Evolutionary conservation across 53 echinoderm and acorn worm genomes (phyloP), one percentile per base, ranked within the genome.

Genomic region (Hippasteria phrygiana): DNA sequence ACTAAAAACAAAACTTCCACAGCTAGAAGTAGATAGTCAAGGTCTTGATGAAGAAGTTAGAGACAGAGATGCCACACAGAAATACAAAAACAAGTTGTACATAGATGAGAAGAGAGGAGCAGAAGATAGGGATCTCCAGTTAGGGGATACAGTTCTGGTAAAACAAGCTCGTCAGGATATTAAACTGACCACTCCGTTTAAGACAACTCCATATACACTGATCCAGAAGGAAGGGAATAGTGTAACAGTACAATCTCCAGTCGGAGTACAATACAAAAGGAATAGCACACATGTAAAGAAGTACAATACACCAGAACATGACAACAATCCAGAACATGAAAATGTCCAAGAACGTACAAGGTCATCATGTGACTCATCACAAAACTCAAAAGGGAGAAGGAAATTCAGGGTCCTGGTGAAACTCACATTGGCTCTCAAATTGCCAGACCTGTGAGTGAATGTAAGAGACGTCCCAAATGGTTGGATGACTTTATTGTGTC

Each of bases 281-380:
- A 84, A 93, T 51, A 83, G 76, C 26, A 74, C 89, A 73, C 88
- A 92, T 83, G 82, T 92, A 0, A 88, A 92, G 62, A 74, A 73
- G 26, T 92, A 87, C 43, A 39, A 87, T 74, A 63, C 55, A 26
- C 88, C 45, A 75, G 47, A 75, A 47, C 75, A 75, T 45, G 75
- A 75, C 75, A 75, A 13, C 39, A 71, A 71, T 39, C 71, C 71
- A 71, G 41, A 71, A 39, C 38, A 37, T 71, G 39, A 37, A 40
- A 71, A 39, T 37, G 41, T 40, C 38, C 38, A 5, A 71, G 71
- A 71, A 71, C 5, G 5, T 40, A 38, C 71, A 37, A 3, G 38
- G 38, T 71, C 11, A 71, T 37, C 18, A 71, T 6, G 17, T 39
- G 17, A 62, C 26, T 62, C 17, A 62, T 62, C 18, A 13, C 18